phyloP scores from a whole-genome alignment of 2,888 invertebrate genomes.

The Ctenicera cuprea region DNA sequence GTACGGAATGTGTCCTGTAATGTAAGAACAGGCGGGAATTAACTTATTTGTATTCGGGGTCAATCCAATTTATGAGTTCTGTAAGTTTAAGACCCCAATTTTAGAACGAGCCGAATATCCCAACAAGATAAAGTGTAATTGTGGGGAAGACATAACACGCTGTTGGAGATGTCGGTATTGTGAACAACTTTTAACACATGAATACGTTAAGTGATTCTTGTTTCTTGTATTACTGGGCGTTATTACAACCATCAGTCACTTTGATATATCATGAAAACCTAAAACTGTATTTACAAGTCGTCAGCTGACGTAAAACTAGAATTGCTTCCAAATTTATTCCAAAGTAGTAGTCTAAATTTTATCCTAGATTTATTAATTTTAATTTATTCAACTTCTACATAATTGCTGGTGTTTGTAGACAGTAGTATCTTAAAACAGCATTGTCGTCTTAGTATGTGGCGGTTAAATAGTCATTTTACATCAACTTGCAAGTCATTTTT shows the following conservation, averaged over 20 bases:
- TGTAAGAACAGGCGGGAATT: slow-evolving; percentile 2
- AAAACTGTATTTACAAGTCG: slow-evolving; percentile 5
- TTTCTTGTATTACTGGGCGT: slow-evolving; percentile 13
- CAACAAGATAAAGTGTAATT: slow-evolving; percentile 19
- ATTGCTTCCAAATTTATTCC: no score
- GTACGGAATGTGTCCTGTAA: neutral
- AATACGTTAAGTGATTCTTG: slow-evolving; percentile 7
- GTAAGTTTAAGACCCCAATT: slow-evolving; percentile 15
- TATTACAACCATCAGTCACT: slow-evolving; percentile 9
- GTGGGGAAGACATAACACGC: slow-evolving; percentile 23
- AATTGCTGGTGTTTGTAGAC: no score
- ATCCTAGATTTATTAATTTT: no score
- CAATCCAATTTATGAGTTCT: slow-evolving; percentile 24
- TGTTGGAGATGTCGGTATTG: slow-evolving; percentile 8
- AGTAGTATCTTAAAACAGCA: no score
- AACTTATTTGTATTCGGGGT: slow-evolving; percentile 14
- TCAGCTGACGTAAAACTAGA: no score
- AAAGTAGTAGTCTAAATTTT: no score
- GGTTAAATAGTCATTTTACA: no score
- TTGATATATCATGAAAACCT: neutral
- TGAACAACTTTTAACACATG: slow-evolving; percentile 17
- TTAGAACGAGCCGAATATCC: neutral
- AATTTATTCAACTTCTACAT: no score
- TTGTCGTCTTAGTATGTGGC: no score
- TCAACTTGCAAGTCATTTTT: no score